These are phyloP conservation scores for Allophyes oxyacanthae DNA, from an alignment of 2,888 invertebrate species.

Conservation along the genomic window DNA sequence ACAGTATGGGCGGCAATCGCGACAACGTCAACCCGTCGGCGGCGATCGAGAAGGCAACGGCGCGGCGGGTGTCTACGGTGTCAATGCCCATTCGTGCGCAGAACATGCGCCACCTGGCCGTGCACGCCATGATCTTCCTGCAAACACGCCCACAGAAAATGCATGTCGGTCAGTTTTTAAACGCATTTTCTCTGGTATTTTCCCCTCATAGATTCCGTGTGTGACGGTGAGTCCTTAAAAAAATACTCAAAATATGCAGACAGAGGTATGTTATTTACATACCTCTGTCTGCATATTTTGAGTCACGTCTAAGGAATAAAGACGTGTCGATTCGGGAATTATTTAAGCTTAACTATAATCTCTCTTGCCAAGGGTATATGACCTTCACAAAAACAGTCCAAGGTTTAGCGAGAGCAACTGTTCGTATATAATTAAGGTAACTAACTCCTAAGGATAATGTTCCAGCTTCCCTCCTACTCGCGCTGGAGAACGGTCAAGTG, in stretches of 20 bases:
- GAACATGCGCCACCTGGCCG: constrained; percentile 87
- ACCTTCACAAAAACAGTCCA: too few relatives aligned
- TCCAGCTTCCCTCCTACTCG: constrained; percentile 91
- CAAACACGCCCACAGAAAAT: constrained; percentile 83
- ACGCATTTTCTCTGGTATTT: not conserved
- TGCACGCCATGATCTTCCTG: constrained; percentile 92
- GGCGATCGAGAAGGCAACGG: constrained; percentile 75
- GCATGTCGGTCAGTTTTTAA: constrained; percentile 68
- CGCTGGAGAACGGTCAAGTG: constrained; percentile 93
- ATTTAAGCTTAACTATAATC: too few relatives aligned
- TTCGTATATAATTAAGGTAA: too few relatives aligned
- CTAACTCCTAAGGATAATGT: not conserved
- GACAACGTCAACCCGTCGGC: constrained; percentile 61
- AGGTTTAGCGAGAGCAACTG: too few relatives aligned
- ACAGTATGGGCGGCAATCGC: constrained; percentile 48
- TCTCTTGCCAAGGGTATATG: too few relatives aligned
- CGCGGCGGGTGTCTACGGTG: constrained; percentile 80
- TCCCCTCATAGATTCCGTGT: too few relatives aligned
- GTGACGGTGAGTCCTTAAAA: too few relatives aligned
- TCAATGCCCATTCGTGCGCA: constrained; percentile 78
- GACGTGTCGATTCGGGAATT: too few relatives aligned
- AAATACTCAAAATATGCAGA: too few relatives aligned
- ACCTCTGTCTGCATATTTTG: too few relatives aligned
- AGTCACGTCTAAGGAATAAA: too few relatives aligned
- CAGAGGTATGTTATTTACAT: too few relatives aligned